A percentile compares a stretch with the other conserved stretches of the same genome.
Evolutionary conservation across 2,113 vertebrate genomes (phyloP).

Genomic region (Atlantisia rogersi): DNA sequence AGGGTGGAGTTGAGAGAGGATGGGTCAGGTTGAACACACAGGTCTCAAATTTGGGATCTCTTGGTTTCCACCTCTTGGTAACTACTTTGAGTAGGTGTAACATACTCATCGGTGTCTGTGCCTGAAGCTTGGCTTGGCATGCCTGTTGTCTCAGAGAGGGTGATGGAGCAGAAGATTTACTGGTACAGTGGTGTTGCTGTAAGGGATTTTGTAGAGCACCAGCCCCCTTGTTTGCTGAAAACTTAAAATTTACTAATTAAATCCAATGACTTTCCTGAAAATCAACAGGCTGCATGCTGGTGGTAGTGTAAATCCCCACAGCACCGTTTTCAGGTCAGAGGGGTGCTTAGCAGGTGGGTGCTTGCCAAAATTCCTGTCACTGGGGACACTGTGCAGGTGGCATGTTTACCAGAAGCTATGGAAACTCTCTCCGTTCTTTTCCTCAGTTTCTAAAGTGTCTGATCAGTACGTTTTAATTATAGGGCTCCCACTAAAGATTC

Average conservation of each 20-base stretch:
- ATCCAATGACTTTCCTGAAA: neutral
- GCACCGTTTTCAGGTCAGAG: neutral
- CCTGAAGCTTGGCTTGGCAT: neutral
- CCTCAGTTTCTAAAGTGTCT: neutral
- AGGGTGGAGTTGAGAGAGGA: neutral
- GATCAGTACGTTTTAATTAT: conserved; percentile 62
- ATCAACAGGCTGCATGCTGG: neutral
- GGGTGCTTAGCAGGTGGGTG: neutral
- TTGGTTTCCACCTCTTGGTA: neutral
- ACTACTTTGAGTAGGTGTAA: neutral
- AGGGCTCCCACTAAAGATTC: conserved; percentile 90
- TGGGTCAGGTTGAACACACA: neutral
- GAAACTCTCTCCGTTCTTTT: neutral
- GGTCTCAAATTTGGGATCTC: neutral
- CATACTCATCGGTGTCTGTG: neutral
- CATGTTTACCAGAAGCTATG: neutral
- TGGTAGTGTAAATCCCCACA: neutral
- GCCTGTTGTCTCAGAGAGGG: neutral
- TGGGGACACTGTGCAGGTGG: neutral
- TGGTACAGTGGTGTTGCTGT: too few species aligned
- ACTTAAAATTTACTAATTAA: neutral
- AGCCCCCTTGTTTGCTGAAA: neutral
- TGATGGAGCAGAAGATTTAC: neutral
- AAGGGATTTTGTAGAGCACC: neutral
- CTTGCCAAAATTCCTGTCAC: neutral